These are phyloP conservation scores for Mactra quadrangularis DNA, from an alignment of 1,140 invertebrate genomes.

Conservation along the genomic window DNA sequence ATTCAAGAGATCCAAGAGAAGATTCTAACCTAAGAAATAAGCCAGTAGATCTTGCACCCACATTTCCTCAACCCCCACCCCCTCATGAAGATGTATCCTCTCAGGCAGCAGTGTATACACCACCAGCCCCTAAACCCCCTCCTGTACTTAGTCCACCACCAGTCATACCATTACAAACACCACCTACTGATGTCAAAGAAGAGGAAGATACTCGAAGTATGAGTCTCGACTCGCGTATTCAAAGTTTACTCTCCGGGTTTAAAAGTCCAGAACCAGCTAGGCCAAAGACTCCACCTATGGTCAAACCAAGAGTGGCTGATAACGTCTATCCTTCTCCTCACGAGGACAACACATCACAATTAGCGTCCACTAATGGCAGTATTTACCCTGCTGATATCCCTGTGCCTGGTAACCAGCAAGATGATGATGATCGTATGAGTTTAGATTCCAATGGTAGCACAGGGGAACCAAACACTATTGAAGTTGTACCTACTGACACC, in stretches of 20 bases:
- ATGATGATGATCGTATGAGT: slow-evolving; percentile 91
- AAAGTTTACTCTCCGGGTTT: slow-evolving; percentile 88
- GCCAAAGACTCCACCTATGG: slow-evolving; percentile 61
- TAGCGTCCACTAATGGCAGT: slow-evolving; percentile 15
- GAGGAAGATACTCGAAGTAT: slow-evolving; percentile 81
- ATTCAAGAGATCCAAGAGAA: background rate
- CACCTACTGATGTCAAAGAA: slow-evolving; percentile 59
- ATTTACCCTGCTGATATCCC: slow-evolving; percentile 27
- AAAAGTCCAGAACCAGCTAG: slow-evolving; percentile 65
- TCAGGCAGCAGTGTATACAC: slow-evolving; percentile 28
- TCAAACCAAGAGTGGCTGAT: slow-evolving; percentile 3
- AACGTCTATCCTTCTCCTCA: slow-evolving; percentile 20
- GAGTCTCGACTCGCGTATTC: slow-evolving; percentile 91
- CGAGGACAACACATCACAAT: slow-evolving; percentile 6
- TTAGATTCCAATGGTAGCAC: slow-evolving; percentile 93
- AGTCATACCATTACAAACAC: slow-evolving; percentile 56
- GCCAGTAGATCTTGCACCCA: background rate
- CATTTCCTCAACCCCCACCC: slow-evolving; percentile 34
- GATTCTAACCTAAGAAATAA: slow-evolving; percentile 48
- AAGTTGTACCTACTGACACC: slow-evolving; percentile 85
- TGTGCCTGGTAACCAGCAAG: slow-evolving; percentile 20
- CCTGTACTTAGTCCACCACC: slow-evolving; percentile 51
- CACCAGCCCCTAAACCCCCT: slow-evolving; percentile 44
- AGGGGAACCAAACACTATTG: slow-evolving; percentile 89
- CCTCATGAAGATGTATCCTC: slow-evolving; percentile 24